Base-by-base conservation (phyloP, 1,140 invertebrate species). In the Trypoxylus dichotomus region DNA sequence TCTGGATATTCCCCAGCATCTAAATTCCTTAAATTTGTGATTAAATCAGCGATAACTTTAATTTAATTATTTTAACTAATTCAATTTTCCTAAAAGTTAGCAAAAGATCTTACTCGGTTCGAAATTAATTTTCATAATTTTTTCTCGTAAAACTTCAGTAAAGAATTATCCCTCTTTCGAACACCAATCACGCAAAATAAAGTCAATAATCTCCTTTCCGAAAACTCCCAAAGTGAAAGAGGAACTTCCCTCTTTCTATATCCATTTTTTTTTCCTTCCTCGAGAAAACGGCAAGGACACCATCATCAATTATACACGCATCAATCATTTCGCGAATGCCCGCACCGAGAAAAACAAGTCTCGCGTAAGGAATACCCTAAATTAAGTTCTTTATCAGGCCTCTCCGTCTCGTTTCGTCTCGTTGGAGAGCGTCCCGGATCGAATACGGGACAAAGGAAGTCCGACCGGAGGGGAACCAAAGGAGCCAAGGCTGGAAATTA, bases 301-400 rank as follows among this genome's bases (percentile, higher is more conserved):
- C 47, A n/a, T 54, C 47, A 54, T 54, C 47, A 54, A 54, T 54
- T 54, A 54, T 54, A n/a, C 47, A 54, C 47, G 47, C 47, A 54
- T 54, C 47, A 54, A 54, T 54, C 47, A 54, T 54, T 54, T 54
- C 19, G 47, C 47, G 47, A 54, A 54, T 54, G n/a, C 47, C 47
- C 47, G 15, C 47, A n/a, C 47, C 15, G 47, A 54, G 19, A 54
- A 54, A 54, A 54, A 19, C 15, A 54, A 54, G 47, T 54, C 47
- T 19, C 2, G 47, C 47, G 47, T 54, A 54, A 54, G 19, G 47
- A 54, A 54, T 54, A 54, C 47, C n/a, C 15, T 54, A 54, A 54
- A 54, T 54, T 54, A 54, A 54, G 13, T 54, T 15, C 47, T n/a
- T 54, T 54, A 54, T 54, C 47, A 15, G 15, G 15, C 15, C 47